Evolutionary conservation across 2,797 vertebrate genomes (phyloP).

Genomic region (Coreius guichenoti): DNA sequence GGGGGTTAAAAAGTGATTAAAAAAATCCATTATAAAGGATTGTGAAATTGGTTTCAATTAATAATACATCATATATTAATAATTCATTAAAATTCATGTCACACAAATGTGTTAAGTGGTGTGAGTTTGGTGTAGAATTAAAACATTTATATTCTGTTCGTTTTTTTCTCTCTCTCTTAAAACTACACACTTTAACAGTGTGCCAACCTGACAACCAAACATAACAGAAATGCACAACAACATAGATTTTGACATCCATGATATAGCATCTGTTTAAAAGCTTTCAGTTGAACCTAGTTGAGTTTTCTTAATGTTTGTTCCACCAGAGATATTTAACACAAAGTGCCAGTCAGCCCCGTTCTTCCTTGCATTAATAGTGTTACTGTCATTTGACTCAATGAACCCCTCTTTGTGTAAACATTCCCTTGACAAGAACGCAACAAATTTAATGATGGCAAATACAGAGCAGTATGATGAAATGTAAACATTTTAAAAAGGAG

Average conservation of each 20-base stretch:
- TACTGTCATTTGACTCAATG: background rate
- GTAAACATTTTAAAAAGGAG: slow-evolving; percentile 54
- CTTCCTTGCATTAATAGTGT: background rate
- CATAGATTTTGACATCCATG: background rate
- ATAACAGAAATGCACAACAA: background rate
- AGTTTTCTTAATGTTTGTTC: background rate
- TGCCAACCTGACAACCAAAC: background rate
- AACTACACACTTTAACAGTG: background rate
- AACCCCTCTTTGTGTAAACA: background rate
- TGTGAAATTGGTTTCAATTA: background rate
- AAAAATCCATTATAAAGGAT: background rate
- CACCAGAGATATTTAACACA: background rate
- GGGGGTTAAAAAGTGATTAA: too few species aligned
- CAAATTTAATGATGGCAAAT: slow-evolving; percentile 15
- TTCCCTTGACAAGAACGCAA: slow-evolving; percentile 1
- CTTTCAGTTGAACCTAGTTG: background rate
- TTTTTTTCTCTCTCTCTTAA: background rate
- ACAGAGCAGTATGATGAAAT: slow-evolving; percentile 13
- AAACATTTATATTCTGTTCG: background rate
- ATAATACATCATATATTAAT: background rate
- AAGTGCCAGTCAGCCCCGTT: background rate
- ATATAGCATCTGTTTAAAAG: background rate
- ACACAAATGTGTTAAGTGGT: background rate
- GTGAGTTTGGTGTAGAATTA: background rate
- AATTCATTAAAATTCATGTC: background rate